Evolutionary conservation across 2,888 invertebrate species (phyloP).

Genomic region (Augochlorella aurata): DNA sequence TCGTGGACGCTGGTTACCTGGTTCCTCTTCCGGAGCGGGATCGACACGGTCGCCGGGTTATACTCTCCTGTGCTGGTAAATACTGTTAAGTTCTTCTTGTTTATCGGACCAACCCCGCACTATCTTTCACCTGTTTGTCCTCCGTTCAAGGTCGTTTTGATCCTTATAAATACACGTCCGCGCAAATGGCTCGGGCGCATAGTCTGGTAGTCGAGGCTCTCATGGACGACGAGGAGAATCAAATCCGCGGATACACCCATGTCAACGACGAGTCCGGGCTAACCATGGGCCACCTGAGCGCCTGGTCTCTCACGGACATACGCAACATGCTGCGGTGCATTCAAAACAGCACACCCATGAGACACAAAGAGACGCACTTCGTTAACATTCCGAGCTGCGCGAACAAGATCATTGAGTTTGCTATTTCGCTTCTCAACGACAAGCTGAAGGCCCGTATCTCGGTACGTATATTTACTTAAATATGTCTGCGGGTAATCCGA

Average conservation of each 20-base stretch:
- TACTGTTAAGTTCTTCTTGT: not conserved
- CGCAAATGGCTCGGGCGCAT: constrained; percentile 93
- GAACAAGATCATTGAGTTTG: constrained; percentile 91
- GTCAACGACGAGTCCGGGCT: constrained; percentile 92
- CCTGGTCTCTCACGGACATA: constrained; percentile 92
- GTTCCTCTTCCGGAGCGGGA: constrained; percentile 90
- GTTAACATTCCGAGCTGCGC: constrained; percentile 92
- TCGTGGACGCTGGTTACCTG: constrained; percentile 91
- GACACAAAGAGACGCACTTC: constrained; percentile 94
- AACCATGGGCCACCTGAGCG: constrained; percentile 91
- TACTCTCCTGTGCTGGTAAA: constrained; percentile 90
- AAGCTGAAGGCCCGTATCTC: constrained; percentile 91
- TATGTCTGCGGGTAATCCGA: not conserved
- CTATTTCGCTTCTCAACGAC: constrained; percentile 90
- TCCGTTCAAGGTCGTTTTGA: constrained; percentile 86
- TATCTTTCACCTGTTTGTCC: not conserved
- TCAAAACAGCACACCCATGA: constrained; percentile 94
- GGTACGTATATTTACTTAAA: constrained; percentile 83
- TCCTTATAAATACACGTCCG: constrained; percentile 89
- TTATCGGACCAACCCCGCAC: not conserved
- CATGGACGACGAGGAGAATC: constrained; percentile 92
- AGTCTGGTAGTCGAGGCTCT: constrained; percentile 92
- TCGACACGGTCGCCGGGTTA: constrained; percentile 88
- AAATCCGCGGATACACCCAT: constrained; percentile 92
- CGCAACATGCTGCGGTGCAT: constrained; percentile 90